Conservation (phyloP, 2,797 vertebrate genomes). For the Psittacula derbiana region DNA sequence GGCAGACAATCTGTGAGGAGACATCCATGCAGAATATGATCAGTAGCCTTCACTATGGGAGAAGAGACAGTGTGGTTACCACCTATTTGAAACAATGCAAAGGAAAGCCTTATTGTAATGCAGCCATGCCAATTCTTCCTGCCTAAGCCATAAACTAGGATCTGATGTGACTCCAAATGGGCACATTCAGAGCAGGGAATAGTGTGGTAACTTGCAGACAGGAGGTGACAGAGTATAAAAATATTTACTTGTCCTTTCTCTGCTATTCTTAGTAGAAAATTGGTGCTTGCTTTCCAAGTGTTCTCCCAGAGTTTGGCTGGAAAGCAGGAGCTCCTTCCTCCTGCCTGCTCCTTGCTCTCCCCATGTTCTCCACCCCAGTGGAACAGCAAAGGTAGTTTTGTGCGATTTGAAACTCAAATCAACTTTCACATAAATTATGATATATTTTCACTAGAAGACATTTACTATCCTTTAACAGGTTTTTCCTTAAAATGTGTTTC, state of each 20-base stretch:
- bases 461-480: not conserved
- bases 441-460: not conserved
- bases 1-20: not conserved
- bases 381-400: not conserved
- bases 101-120: not conserved
- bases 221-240: not conserved
- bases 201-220: not conserved
- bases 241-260: not conserved
- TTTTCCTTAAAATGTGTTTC: not conserved
- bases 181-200: not conserved
- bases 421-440: not conserved
- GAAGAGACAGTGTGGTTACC: not conserved
- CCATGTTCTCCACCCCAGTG: not conserved
- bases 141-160: not conserved
- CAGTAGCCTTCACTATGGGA: not conserved
- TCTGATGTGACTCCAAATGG: not conserved
- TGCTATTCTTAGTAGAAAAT: not conserved
- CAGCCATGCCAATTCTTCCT: not conserved
- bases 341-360: not conserved
- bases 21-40: not conserved
- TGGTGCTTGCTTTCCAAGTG: not conserved
- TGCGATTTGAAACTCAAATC: not conserved
- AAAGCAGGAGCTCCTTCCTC: not conserved
- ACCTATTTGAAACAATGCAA: not conserved
- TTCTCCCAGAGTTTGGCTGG: not conserved